These are phyloP conservation scores for Lithophane ornitopus DNA, from an alignment of 2,888 invertebrate species.

Conservation along the genomic window DNA sequence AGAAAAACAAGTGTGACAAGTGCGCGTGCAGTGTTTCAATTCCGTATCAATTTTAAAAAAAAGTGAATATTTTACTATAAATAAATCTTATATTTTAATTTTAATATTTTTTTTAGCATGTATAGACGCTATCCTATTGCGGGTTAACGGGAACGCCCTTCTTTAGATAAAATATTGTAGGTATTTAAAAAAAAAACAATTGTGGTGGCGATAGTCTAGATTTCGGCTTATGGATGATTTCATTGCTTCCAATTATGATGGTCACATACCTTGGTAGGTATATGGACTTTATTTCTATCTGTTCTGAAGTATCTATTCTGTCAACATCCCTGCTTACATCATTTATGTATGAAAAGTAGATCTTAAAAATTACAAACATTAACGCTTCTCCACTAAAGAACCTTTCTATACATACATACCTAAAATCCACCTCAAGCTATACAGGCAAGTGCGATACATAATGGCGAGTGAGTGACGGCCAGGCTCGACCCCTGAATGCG, in stretches of 20 bases:
- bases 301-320: neutral
- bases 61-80: too few relatives aligned
- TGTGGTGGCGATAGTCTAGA: neutral
- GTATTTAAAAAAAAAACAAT: too few relatives aligned
- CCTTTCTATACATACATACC: neutral
- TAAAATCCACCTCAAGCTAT: conserved; percentile 28
- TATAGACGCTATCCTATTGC: too few relatives aligned
- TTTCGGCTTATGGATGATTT: neutral
- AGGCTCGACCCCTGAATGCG: conserved; percentile 80
- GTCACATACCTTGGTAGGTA: neutral
- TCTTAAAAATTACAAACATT: neutral
- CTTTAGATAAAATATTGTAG: too few relatives aligned
- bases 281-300: neutral
- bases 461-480: conserved; percentile 81
- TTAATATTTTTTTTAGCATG: too few relatives aligned
- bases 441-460: conserved; percentile 76
- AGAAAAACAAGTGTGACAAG: too few relatives aligned
- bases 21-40: too few relatives aligned
- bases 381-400: conserved; percentile 1
- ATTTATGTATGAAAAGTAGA: neutral
- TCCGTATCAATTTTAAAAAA: too few relatives aligned
- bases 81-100: too few relatives aligned
- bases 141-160: too few relatives aligned
- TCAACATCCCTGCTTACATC: neutral
- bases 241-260: too few relatives aligned